These are phyloP conservation scores for Pseudorectes ferrugineus DNA, from an alignment of 2,113 vertebrate species.

Conservation along the genomic window DNA sequence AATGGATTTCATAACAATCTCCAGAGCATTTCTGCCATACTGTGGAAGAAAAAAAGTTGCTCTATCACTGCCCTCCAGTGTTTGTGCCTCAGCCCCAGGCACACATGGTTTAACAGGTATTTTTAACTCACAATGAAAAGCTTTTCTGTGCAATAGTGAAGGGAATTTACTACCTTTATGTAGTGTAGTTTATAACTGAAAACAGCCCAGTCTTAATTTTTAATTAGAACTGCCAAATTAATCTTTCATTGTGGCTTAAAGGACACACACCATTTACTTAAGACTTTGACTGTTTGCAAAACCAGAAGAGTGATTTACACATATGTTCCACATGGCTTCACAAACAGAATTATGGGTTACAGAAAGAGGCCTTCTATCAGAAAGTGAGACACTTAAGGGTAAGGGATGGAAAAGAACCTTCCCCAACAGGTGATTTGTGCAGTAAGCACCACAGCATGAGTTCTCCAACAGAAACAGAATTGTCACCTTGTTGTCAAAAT, in stretches of 20 bases:
- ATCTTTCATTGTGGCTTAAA: neutral
- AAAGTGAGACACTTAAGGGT: neutral
- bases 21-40: slow-evolving; percentile 97
- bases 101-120: neutral
- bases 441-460: neutral
- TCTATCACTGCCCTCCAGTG: neutral
- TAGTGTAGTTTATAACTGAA: neutral
- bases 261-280: neutral
- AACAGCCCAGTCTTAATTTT: neutral
- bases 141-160: neutral
- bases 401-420: neutral
- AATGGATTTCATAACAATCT: slow-evolving; percentile 99
- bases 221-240: neutral
- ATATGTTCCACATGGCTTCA: neutral
- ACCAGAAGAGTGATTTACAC: neutral
- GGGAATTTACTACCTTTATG: neutral
- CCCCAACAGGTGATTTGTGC: neutral
- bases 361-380: neutral
- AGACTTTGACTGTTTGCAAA: neutral
- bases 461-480: neutral
- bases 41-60: slow-evolving; percentile 39
- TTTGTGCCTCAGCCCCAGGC: neutral
- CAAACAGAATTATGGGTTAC: neutral
- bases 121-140: neutral
- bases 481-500: slow-evolving; percentile 96